phyloP scores from a whole-genome alignment of 2,888 invertebrate genomes.

The Pterobdella sp. region DNA sequence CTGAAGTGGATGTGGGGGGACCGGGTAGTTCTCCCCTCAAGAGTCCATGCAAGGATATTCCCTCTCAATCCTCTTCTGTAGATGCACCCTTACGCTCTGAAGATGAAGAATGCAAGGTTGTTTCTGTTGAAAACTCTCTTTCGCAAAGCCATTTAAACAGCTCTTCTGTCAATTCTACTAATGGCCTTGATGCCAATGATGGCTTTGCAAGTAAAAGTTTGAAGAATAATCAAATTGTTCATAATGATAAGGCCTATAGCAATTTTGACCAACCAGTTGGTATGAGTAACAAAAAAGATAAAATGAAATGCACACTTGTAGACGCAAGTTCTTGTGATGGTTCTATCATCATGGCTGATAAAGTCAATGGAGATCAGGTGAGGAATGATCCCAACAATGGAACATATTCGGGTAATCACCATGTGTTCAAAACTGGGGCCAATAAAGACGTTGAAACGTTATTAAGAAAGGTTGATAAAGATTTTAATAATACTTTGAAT shows the following conservation, averaged over 20 bases:
- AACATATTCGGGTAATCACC: too few relatives aligned
- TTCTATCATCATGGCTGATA: too few relatives aligned
- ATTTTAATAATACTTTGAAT: background rate
- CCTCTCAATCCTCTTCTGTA: slow-evolving; percentile 1
- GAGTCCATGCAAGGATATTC: background rate
- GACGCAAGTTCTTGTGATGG: too few relatives aligned
- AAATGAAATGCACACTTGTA: too few relatives aligned
- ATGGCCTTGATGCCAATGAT: too few relatives aligned
- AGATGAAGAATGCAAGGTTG: slow-evolving; percentile 26
- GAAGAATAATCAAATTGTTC: too few relatives aligned
- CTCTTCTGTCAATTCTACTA: background rate
- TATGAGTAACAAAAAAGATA: too few relatives aligned
- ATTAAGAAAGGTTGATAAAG: background rate
- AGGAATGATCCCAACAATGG: too few relatives aligned
- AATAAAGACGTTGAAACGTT: background rate
- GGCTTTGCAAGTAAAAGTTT: too few relatives aligned
- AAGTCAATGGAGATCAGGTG: too few relatives aligned
- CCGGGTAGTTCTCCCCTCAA: slow-evolving; percentile 16
- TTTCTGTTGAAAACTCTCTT: slow-evolving; percentile 14
- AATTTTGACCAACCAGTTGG: too few relatives aligned
- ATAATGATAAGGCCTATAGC: too few relatives aligned
- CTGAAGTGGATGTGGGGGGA: slow-evolving; percentile 22
- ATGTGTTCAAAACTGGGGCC: background rate
- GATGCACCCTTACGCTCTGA: background rate
- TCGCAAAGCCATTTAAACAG: background rate